Evolutionary conservation across 2,888 invertebrate genomes (phyloP).

Genomic region (Belgica antarctica): DNA sequence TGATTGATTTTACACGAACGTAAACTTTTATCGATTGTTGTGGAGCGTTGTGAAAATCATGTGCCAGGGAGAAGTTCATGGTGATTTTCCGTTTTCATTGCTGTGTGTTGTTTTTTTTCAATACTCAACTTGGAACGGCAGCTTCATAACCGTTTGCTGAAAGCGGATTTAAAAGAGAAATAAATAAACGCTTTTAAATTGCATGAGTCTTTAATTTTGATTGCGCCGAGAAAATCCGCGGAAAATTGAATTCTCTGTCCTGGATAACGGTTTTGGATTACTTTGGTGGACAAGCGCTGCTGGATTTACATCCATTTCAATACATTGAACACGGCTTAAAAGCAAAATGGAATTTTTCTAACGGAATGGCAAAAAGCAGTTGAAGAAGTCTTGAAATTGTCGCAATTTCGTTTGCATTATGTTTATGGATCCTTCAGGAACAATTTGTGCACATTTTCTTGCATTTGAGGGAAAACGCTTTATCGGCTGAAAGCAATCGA

Average conservation of each 20-base stretch:
- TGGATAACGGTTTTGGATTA: conserved; percentile 8
- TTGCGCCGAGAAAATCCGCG: conserved; percentile 38
- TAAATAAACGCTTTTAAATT: conserved; percentile 39
- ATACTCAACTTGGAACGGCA: neutral
- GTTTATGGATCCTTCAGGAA: conserved; percentile 36
- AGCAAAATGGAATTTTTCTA: neutral
- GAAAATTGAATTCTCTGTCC: conserved; percentile 38
- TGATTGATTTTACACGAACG: conserved; percentile 38
- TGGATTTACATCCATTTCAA: conserved; percentile 39
- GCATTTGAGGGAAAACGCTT: conserved; percentile 7
- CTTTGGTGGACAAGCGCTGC: neutral
- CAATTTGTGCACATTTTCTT: neutral
- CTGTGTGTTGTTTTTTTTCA: too few species aligned
- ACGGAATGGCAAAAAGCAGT: neutral
- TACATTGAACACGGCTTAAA: conserved; percentile 35
- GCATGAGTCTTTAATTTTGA: conserved; percentile 40
- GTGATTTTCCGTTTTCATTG: conserved; percentile 16
- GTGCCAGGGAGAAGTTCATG: conserved; percentile 7
- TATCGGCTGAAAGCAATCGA: conserved; percentile 34
- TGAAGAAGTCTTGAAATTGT: conserved; percentile 20
- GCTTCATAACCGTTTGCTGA: neutral
- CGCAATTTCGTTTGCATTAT: conserved; percentile 1
- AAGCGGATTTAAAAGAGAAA: neutral
- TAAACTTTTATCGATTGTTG: conserved; percentile 36
- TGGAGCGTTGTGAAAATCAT: conserved; percentile 1